A percentile compares a stretch with the other conserved stretches of the same genome.
Evolutionary conservation across 2,113 vertebrate genomes (phyloP).

Genomic region (Onychostruthus taczanowskii): DNA sequence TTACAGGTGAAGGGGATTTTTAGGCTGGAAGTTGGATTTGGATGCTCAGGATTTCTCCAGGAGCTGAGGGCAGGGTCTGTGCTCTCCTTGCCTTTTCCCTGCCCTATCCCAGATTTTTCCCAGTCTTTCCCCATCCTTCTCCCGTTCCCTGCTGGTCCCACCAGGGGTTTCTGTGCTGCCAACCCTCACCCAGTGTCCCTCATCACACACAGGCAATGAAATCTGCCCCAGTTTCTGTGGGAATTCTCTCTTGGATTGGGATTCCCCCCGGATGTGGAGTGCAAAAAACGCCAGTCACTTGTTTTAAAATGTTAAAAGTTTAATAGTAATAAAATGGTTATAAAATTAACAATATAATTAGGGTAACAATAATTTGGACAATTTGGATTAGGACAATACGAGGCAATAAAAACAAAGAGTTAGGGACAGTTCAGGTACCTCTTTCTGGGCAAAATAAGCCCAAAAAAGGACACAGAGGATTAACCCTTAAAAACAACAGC

Average conservation of each 20-base stretch:
- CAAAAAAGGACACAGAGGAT: no score
- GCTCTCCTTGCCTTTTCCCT: neutral
- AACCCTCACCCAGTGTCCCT: neutral
- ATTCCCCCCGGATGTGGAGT: neutral
- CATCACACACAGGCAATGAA: fast-evolving
- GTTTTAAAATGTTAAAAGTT: no score
- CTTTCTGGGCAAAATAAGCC: no score
- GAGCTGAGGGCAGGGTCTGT: neutral
- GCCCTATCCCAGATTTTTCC: neutral
- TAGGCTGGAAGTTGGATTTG: neutral
- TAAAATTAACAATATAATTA: no score
- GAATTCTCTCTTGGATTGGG: neutral
- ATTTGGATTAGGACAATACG: no score
- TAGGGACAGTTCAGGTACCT: no score
- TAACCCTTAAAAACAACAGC: no score
- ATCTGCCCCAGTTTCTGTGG: fast-evolving
- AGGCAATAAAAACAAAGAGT: no score
- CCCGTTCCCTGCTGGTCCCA: neutral
- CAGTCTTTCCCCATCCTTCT: neutral
- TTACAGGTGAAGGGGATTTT: neutral
- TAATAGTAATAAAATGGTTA: no score
- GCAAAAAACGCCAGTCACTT: no score
- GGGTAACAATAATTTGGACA: no score
- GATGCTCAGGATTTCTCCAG: neutral
- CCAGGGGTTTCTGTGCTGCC: neutral